A percentile compares a stretch with the other conserved stretches of the same genome.
Evolutionary conservation across 2,888 invertebrate species (phyloP).

Genomic region (Acleris literana): DNA sequence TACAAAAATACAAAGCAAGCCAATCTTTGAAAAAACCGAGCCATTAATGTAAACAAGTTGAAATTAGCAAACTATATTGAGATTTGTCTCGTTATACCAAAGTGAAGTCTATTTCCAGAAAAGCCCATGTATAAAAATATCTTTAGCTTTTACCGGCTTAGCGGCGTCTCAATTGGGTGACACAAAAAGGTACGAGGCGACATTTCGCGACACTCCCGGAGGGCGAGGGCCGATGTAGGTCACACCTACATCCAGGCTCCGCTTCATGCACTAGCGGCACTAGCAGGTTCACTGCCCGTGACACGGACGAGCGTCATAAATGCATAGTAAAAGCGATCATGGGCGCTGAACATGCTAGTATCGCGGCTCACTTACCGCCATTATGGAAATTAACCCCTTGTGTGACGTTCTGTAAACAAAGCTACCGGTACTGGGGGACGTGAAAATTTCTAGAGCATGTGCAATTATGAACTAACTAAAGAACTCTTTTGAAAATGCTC

Average conservation of each 20-base stretch:
- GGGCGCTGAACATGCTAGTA: background rate
- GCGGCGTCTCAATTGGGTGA: conserved; percentile 53
- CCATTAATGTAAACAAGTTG: background rate
- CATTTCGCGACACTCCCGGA: conserved; percentile 56
- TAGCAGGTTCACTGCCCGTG: too few species aligned
- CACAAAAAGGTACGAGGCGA: conserved; percentile 54
- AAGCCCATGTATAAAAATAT: conserved; percentile 47
- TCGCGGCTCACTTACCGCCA: conserved; percentile 30
- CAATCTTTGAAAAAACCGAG: too few species aligned
- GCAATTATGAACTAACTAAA: conserved; percentile 14
- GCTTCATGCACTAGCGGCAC: conserved; percentile 37
- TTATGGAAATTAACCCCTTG: conserved; percentile 33
- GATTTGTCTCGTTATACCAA: conserved; percentile 7
- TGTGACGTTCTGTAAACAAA: conserved; percentile 27
- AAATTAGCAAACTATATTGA: conserved; percentile 4
- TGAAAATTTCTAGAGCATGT: conserved; percentile 18
- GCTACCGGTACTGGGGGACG: conserved; percentile 12
- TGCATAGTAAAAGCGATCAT: too few species aligned
- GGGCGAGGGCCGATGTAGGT: conserved; percentile 56
- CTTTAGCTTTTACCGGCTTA: conserved; percentile 51
- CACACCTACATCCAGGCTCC: conserved; percentile 53
- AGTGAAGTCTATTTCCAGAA: conserved; percentile 11
- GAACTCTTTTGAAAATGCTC: background rate
- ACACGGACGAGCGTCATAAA: too few species aligned
- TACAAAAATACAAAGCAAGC: too few species aligned